Base-by-base conservation (phyloP, 1,140 invertebrate genomes). In the Conopomorpha cramerella region DNA sequence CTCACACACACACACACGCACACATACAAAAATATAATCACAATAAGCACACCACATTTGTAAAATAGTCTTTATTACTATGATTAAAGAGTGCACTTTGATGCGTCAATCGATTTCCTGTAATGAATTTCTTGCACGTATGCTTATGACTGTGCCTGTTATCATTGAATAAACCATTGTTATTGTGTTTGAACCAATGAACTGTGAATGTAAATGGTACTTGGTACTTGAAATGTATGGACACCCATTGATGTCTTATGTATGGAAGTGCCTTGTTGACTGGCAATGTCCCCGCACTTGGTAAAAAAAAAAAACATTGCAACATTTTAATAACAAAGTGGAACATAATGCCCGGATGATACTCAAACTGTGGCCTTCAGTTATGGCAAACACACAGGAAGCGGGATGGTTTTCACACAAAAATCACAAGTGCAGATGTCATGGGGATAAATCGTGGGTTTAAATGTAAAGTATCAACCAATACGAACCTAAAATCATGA, bases 401-500 rank as follows among this genome's bases (percentile, higher is more conserved):
- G 70, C 70, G 45, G 4, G 7, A 51, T 53, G 51, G 56, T 51
- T 41, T 55, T 47, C 56, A 68, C 59, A 53, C 52, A 43, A 48
- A 58, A 39, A 51, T 45, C n/a, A 23, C 19, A 23, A 23, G 19
- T 23, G 10, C 19, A n/a, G n/a, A 23, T 23, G 19, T 23, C 19
- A 23, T 38, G 43, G 46, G 38, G 45, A 44, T 41, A 31, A 46
- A 43, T 33, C 31, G 16, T 25, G 18, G 28, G 36, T n/a, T 29
- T 25, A 31, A 16, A 23, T 12, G 45, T 33, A 30, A 43, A 46
- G 46, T 32, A 35, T 43, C 45, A n/a, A n/a, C n/a, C n/a, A n/a
- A n/a, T 76, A 77, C 68, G 88, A 90, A 44, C 90, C 90, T 46
- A 93, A 66, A 46, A 86, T 86, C 27, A 86, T 83, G 7, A 92